Percentiles rank a stretch among this genome's conserved stretches.
These are phyloP conservation scores for Drosophila bocki DNA, from an alignment of 1,140 invertebrate genomes.

Conservation along the genomic window DNA sequence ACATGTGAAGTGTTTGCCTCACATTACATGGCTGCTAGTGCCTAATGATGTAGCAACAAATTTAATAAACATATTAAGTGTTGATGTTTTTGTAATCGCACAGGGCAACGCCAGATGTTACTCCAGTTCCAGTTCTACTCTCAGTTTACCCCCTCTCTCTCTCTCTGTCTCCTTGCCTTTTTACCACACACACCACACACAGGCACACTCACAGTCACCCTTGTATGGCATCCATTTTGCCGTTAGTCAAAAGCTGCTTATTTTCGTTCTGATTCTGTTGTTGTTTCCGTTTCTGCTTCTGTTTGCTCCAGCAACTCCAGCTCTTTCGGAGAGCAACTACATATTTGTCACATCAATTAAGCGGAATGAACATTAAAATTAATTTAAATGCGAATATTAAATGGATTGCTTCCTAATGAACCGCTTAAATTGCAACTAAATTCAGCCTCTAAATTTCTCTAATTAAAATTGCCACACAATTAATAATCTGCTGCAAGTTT, in stretches of 20 bases:
- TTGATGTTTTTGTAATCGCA: slow-evolving; percentile 81
- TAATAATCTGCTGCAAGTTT: slow-evolving; percentile 8
- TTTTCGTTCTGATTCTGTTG: slow-evolving; percentile 47
- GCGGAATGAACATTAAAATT: slow-evolving; percentile 43
- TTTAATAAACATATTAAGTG: slow-evolving; percentile 84
- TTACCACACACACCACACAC: slow-evolving; percentile 3
- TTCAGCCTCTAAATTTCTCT: neutral
- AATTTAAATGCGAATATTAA: slow-evolving; percentile 44
- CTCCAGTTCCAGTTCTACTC: slow-evolving; percentile 9
- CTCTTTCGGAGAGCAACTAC: neutral
- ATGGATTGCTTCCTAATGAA: slow-evolving; percentile 37
- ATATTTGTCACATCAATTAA: slow-evolving; percentile 46
- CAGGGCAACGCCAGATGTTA: slow-evolving; percentile 40
- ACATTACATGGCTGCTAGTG: slow-evolving; percentile 80
- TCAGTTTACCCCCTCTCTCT: too few species aligned
- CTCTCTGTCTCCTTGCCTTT: neutral
- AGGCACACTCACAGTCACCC: neutral
- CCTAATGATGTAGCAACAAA: slow-evolving; percentile 84
- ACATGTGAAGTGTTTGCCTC: slow-evolving; percentile 68
- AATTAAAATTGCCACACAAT: slow-evolving; percentile 29
- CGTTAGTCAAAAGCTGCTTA: slow-evolving; percentile 47
- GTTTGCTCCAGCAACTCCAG: neutral
- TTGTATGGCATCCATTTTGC: slow-evolving; percentile 38
- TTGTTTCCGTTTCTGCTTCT: slow-evolving; percentile 6
- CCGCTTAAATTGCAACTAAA: slow-evolving; percentile 9